Base-by-base conservation (phyloP, 1,140 invertebrate species). In the Drosophila funebris region DNA sequence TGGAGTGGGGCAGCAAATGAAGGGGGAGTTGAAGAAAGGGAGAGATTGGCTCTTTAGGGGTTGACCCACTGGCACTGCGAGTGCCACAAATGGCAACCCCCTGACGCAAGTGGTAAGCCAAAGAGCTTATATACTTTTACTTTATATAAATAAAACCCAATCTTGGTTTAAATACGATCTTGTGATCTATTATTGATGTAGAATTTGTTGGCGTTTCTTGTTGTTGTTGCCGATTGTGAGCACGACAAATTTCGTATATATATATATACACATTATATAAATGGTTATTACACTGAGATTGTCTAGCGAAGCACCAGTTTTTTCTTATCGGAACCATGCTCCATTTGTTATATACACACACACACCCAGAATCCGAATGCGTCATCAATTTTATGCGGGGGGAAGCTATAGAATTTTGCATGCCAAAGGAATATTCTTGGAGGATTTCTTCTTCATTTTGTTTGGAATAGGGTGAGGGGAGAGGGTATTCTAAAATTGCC, bases 41-140 rank as follows among this genome's bases (percentile, higher is more conserved):
- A 43, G 16, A 46, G 14, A 2, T 4, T 16, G 7, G 27, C 7
- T 13, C 33, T 8, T 58, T 43, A 36, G 29, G 62, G 57, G 39
- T 63, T 70, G 78, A 80, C 78, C 73, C 60, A 79, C 73, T 69
- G 44, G n/a, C n/a, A n/a, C n/a, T 18, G 41, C 29, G 6, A 13
- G 13, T 9, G 22, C 7, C 36, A 37, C 41, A 29, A 31, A 58
- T 20, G 13, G 5, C 3, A 43, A 27, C 31, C 43, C 31, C 24
- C 8, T 20, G 48, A 56, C 29, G 43, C 39, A 62, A 62, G 27
- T 46, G 13, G 14, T 16, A 16, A 5, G 5, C 22, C 5, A 27
- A 24, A 9, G 4, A 18, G 22, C 29, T 43, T 56, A 66, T 39
- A 31, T 37, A 5, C 4, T 8, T 27, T 61, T 61, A 58, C 37